phyloP scores from a whole-genome alignment of 2,888 invertebrate genomes.

The Eupithecia tripunctaria region DNA sequence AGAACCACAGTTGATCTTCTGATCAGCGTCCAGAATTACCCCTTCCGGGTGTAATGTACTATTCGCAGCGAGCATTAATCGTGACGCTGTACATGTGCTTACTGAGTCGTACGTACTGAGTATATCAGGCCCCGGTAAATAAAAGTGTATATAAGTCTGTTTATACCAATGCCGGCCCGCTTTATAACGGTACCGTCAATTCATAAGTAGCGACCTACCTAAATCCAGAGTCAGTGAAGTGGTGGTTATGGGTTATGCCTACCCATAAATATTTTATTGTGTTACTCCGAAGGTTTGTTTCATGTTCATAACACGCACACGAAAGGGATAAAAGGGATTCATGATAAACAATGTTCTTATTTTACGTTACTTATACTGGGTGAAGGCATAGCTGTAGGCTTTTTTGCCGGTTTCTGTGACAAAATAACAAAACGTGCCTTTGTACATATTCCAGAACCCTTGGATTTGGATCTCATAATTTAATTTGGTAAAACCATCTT shows the following conservation, averaged over 20 bases:
- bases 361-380: not conserved
- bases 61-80: too few species aligned
- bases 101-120: too few species aligned
- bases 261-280: constrained; percentile 38
- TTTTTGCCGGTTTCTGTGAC: not conserved
- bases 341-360: not conserved
- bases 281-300: constrained; percentile 29
- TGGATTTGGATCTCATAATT: not conserved
- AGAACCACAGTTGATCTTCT: too few species aligned
- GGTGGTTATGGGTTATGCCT: constrained; percentile 24
- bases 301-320: constrained; percentile 17
- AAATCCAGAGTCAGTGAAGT: constrained; percentile 17
- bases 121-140: too few species aligned
- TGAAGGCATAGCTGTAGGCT: not conserved
- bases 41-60: too few species aligned
- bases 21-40: too few species aligned
- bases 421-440: not conserved
- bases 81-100: too few species aligned
- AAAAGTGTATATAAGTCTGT: too few species aligned
- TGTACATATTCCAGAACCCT: not conserved
- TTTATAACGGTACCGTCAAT: not conserved
- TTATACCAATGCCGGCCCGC: not conserved
- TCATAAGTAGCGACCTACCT: not conserved
- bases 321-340: constrained; percentile 16
- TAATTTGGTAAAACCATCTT: not conserved